Evolutionary conservation across 2,888 invertebrate genomes (phyloP), one percentile per base, ranked within the genome.

Genomic region (Lochmaea capreae): DNA sequence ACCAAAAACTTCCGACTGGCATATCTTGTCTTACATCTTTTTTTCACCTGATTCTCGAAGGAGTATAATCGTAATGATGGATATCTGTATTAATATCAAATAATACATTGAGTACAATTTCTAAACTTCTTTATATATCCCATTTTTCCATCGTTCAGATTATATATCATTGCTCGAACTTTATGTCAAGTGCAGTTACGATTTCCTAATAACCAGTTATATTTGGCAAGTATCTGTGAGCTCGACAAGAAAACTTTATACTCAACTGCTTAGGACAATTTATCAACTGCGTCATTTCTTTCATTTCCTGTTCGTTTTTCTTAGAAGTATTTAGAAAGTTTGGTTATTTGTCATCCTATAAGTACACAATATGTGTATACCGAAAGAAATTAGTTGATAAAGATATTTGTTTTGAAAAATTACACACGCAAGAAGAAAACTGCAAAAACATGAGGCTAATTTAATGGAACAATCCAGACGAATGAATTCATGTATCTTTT

Each of bases 131-230:
- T 3, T 18, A 10, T 46, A 46, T 46, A 10, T 18, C 54, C 9
- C 54, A 54, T 54, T 10, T 18, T 16, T 18, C n/a, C 8, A 6
- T 11, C n/a, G 18, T 54, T 16, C 16, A 16, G 18, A 54, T 2
- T 3, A 54, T 54, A n/a, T 54, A 54, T 54, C 54, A 54, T 9
- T 16, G 54, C 54, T 54, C 54, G 16, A 54, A 54, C 54, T 54
- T 54, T 16, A 54, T 33, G 39, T 59, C 39, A 61, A 61, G 39
- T 61, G 18, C 61, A 61, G 61, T 61, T 39, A 33, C 61, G 16
- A 61, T 61, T 61, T 61, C 18, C 39, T 39, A n/a, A 39, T 16
- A 33, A 16, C 33, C n/a, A 33, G 33, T 61, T 61, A 61, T 61
- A 61, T 61, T 61, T 33, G 61, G 61, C n/a, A 61, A 39, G 16